Conservation (phyloP, 2,888 invertebrate genomes). For the Tupiocoris notatus region DNA sequence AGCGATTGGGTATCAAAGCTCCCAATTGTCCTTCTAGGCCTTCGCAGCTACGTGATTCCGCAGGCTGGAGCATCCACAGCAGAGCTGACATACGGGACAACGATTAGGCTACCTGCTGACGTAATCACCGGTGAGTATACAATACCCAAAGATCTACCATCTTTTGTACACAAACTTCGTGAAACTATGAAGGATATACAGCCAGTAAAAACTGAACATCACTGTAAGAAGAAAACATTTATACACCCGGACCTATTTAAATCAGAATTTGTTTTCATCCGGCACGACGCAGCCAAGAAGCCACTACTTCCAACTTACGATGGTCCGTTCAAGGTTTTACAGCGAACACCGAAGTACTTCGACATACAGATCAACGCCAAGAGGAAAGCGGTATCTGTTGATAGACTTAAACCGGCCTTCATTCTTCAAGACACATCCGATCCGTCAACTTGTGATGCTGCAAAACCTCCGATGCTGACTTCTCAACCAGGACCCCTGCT, state of each 20-base stretch:
- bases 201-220: background rate
- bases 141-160: too few relatives aligned
- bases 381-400: background rate
- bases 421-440: too few relatives aligned
- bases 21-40: background rate
- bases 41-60: background rate
- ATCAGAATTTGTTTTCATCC: too few relatives aligned
- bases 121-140: background rate
- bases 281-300: background rate
- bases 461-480: too few relatives aligned
- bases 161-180: background rate
- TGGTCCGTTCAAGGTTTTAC: background rate
- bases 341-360: background rate
- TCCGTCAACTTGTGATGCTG: too few relatives aligned
- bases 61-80: background rate
- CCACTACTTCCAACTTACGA: background rate
- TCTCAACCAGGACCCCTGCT: too few relatives aligned
- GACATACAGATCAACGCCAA: background rate
- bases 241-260: too few relatives aligned
- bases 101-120: background rate
- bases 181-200: background rate
- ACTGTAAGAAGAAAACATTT: background rate
- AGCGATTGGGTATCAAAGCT: background rate
- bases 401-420: background rate
- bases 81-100: background rate